Percentiles rank a stretch among this genome's conserved stretches.
phyloP scores from a whole-genome alignment of 2,113 vertebrate genomes.

The Oncorhynchus nerka region DNA sequence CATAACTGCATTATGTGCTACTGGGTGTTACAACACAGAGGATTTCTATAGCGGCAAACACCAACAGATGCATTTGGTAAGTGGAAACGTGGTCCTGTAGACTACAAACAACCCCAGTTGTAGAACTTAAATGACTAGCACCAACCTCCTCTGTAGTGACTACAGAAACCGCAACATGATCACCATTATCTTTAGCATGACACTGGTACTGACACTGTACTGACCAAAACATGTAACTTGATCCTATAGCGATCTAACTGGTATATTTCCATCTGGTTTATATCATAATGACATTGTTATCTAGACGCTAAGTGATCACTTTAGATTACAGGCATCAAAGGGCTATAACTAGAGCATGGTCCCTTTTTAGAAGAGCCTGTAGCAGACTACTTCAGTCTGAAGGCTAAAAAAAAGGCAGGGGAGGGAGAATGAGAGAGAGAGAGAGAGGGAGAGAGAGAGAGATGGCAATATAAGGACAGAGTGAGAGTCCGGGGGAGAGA shows the following conservation, averaged over 20 bases:
- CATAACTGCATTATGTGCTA: too few relatives aligned
- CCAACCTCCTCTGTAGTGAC: background rate
- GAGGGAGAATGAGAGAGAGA: conserved; percentile 1
- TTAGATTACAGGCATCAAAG: background rate
- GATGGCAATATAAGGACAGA: too few relatives aligned
- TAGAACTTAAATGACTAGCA: background rate
- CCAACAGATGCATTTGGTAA: background rate
- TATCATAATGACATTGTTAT: background rate
- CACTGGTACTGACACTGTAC: too few relatives aligned
- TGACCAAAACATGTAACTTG: background rate
- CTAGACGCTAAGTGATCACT: background rate
- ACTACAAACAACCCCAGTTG: background rate
- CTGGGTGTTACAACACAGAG: background rate
- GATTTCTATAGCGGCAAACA: too few relatives aligned
- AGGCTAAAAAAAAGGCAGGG: background rate
- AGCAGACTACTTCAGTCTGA: background rate
- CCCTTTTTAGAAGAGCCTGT: background rate
- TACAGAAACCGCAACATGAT: too few relatives aligned
- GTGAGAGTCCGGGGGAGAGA: background rate
- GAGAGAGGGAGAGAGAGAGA: too few relatives aligned
- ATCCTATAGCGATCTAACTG: background rate
- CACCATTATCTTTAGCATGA: too few relatives aligned
- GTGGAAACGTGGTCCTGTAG: background rate
- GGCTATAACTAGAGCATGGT: background rate
- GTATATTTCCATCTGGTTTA: background rate